phyloP scores from a whole-genome alignment of 2,888 invertebrate genomes.

The Chesias legatella region DNA sequence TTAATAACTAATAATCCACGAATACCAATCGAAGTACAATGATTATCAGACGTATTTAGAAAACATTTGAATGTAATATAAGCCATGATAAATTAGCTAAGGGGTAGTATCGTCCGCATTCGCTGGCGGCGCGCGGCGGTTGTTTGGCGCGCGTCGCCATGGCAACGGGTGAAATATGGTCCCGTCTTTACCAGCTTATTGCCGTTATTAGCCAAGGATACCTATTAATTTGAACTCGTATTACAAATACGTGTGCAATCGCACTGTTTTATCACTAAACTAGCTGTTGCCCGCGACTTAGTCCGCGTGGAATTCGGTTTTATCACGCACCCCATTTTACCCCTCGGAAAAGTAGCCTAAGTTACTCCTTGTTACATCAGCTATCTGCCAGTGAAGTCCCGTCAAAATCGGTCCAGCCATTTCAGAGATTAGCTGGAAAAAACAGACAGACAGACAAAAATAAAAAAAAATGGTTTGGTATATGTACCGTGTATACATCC shows the following conservation, averaged over 20 bases:
- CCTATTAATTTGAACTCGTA: slow-evolving; percentile 57
- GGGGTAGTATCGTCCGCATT: slow-evolving; percentile 14
- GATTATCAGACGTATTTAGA: slow-evolving; percentile 1
- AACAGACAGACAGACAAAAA: no score
- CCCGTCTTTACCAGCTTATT: slow-evolving; percentile 62
- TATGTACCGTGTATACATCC: no score
- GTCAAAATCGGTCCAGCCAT: no score
- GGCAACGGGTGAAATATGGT: slow-evolving; percentile 71
- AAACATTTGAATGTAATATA: slow-evolving; percentile 11
- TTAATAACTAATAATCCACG: no score
- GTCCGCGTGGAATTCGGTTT: no score
- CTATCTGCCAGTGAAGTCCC: no score
- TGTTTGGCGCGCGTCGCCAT: slow-evolving; percentile 71
- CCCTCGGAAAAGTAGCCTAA: no score
- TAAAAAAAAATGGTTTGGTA: no score
- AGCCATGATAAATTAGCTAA: slow-evolving; percentile 18
- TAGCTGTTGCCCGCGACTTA: no score
- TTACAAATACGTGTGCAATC: slow-evolving; percentile 45
- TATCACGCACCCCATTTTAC: no score
- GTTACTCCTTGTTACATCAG: no score
- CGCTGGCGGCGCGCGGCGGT: slow-evolving; percentile 22
- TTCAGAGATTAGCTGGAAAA: no score
- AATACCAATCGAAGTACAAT: background rate
- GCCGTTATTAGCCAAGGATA: slow-evolving; percentile 69
- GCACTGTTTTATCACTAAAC: slow-evolving; percentile 18